Evolutionary conservation across 2,888 invertebrate species (phyloP).

Genomic region (Sphaeridia pumilis): DNA sequence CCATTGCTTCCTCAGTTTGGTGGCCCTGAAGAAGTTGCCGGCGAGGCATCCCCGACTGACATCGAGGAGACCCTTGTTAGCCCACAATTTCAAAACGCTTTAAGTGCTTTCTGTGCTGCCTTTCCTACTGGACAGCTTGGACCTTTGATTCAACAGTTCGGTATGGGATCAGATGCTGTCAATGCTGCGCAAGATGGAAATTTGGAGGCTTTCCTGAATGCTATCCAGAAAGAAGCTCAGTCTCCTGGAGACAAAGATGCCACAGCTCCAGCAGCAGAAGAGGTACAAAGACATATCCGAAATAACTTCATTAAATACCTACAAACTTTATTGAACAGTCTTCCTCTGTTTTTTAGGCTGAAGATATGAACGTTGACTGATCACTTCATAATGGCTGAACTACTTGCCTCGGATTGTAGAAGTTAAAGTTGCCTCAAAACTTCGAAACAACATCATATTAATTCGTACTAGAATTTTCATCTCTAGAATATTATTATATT

Average conservation of each 20-base stretch:
- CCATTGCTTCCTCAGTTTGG: constrained; percentile 34
- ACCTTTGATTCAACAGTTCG: constrained; percentile 88
- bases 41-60: constrained; percentile 37
- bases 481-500: too few species aligned
- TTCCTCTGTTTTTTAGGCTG: constrained; percentile 20
- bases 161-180: constrained; percentile 76
- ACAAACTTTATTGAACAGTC: too few species aligned
- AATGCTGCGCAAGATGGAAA: constrained; percentile 84
- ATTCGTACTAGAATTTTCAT: too few species aligned
- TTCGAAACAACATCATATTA: too few species aligned
- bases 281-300: too few species aligned
- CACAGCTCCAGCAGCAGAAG: constrained; percentile 18
- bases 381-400: too few species aligned
- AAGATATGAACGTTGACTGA: constrained; percentile 36
- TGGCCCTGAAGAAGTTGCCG: constrained; percentile 29
- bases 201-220: constrained; percentile 83
- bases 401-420: too few species aligned
- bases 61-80: constrained; percentile 42
- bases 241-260: constrained; percentile 9
- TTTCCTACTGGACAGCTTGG: constrained; percentile 95
- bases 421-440: too few species aligned
- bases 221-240: constrained; percentile 54
- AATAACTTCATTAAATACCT: too few species aligned
- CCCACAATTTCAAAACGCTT: constrained; percentile 52
- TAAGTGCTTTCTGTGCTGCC: constrained; percentile 89